Base-by-base conservation (phyloP, 1,140 invertebrate genomes). In the Tetraneura akinire region DNA sequence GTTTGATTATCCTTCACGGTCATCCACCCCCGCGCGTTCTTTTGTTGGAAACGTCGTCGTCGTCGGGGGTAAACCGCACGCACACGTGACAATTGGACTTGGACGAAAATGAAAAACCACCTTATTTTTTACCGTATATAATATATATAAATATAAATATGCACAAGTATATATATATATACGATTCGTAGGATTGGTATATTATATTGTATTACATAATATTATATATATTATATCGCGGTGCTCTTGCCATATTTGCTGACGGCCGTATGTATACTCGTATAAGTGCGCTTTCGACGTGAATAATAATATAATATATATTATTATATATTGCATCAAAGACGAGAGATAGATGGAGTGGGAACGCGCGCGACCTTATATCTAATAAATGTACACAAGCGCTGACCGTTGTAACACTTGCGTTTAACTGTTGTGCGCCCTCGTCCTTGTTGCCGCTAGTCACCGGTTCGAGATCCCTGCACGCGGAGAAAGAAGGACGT, bases 321-420 rank as follows among this genome's bases (percentile, higher is more conserved):
- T 37, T 8, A 8, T 37, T 3, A 4, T 37, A 8, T 37, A 37
- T 37, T 68, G 68, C 47, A 49, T 47, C 64, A 66, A 70, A 70
- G 42, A 70, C 32, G 21, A 66, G 37, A 66, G n/a, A n/a, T n/a
- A n/a, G n/a, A n/a, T n/a, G n/a, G n/a, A n/a, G n/a, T 37, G 32
- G 3, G 51, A 13, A 3, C 14, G 13, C 29, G 18, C n/a, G 29
- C 45, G 23, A 51, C 68, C 68, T 71, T 49, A 71, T 71, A 71
- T 71, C 42, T 68, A 68, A 68, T 68, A 68, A 71, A 71, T 18
- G 26, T 29, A 29, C 10, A 29, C 53, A 11, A 29, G 16, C 37
- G 47, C 74, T 62, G 74, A 62, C 37, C 74, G 74, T 78, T 62
- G 74, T 60, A 78, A 78, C 74, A 78, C 53, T 78, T 78, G 74